These are phyloP conservation scores for Piscicola geometra DNA, from an alignment of 2,888 invertebrate genomes.

Conservation along the genomic window DNA sequence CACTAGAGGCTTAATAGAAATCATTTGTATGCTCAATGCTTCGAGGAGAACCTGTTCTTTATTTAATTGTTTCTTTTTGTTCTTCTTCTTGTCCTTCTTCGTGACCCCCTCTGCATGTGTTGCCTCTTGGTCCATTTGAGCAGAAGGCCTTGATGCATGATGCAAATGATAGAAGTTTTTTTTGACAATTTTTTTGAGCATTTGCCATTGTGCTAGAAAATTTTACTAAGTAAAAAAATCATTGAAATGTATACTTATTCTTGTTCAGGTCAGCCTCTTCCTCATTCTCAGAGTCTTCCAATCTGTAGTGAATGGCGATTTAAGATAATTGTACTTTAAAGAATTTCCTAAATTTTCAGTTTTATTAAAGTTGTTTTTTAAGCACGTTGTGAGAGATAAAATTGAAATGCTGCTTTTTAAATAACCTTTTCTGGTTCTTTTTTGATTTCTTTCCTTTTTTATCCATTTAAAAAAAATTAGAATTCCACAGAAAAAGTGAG, in stretches of 20 bases:
- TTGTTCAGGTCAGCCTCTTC: not conserved
- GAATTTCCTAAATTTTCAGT: not conserved
- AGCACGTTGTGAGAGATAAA: not conserved
- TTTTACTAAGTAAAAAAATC: too few relatives aligned
- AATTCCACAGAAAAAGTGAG: too few relatives aligned
- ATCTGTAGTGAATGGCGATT: not conserved
- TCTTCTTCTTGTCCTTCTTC: constrained; percentile 6
- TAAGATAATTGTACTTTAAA: not conserved
- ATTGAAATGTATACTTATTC: not conserved
- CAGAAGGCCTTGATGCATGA: not conserved
- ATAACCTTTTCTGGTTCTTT: constrained; percentile 11
- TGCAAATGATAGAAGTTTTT: not conserved
- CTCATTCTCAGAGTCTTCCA: not conserved
- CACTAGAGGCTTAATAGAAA: not conserved
- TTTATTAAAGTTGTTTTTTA: not conserved
- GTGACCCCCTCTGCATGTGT: not conserved
- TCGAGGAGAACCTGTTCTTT: not conserved
- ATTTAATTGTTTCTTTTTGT: constrained; percentile 11
- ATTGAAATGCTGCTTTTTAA: not conserved
- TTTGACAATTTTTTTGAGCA: not conserved
- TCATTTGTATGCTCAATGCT: not conserved
- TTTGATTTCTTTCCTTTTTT: constrained; percentile 4
- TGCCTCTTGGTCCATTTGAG: constrained; percentile 1
- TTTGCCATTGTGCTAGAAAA: not conserved
- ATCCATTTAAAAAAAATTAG: not conserved